Evolutionary conservation across 2,888 invertebrate genomes (phyloP), one percentile per base, ranked within the genome.

Genomic region (Apamea anceps): DNA sequence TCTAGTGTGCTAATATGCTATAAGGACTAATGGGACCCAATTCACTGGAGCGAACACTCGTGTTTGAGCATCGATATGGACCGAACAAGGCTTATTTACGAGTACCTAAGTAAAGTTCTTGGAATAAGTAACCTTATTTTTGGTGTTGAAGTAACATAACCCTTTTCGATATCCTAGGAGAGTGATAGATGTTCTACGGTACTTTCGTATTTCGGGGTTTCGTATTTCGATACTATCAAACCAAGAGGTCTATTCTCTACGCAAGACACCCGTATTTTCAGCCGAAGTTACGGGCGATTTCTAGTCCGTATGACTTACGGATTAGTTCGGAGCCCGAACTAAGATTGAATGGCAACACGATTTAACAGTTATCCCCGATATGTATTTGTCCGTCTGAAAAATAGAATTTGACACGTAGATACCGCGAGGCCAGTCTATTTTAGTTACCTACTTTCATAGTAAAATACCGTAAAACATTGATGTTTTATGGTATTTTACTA

Each of bases 1-100:
- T 87, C 85, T 85, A 75, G 80, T 84, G 75, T 85, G 28, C 75
- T 79, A 84, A 84, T 87, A 84, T 67, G 75, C 85, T 74, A 72
- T 87, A 79, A 67, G 63, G 70, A 79, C 87, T 87, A 85, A 85
- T 85, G 75, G 80, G 57, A 54, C 72, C 75, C 45, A 87, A 87
- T 75, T 87, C 85, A 87, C 75, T 76, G 80, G 60, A 84, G 79
- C 75, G 75, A 84, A 71, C 80, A 71, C 80, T 85, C 65, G 42
- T 65, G 62, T 87, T 84, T 28, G 75, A 85, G 72, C 48, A 71
- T 70, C 32, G 79, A 85, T 87, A 84, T 75, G 66, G 70, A 72
- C 84, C 62, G n/a, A 87, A 87, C 37, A 75, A 2, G 65, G 60
- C 65, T 85, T 75, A 83, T 82, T 66, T 79, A 42, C 48, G 21